Evolutionary conservation across 2,797 vertebrate genomes (phyloP).

Genomic region (Sus cebifrons): DNA sequence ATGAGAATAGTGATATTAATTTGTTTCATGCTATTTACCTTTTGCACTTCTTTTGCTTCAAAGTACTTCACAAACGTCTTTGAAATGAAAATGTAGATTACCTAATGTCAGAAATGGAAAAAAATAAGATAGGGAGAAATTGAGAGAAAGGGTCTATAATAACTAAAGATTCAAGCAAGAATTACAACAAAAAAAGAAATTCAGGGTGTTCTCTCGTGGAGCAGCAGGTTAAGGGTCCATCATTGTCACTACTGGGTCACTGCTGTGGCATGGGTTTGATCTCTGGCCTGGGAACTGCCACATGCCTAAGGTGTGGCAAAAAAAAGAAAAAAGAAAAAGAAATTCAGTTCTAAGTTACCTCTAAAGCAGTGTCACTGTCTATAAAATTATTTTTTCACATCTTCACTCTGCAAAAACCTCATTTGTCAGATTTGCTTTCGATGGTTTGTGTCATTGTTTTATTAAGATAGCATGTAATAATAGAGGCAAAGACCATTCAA

Average conservation of each 20-base stretch:
- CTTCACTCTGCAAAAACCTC: neutral
- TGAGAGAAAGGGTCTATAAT: neutral
- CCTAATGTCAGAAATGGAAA: neutral
- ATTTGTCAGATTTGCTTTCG: neutral
- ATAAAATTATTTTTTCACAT: neutral
- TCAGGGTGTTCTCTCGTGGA: neutral
- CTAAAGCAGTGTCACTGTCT: conserved; percentile 16
- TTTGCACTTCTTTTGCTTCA: conserved; percentile 29
- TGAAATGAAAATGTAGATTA: conserved; percentile 8
- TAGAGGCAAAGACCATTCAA: conserved; percentile 22
- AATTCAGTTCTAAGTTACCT: neutral
- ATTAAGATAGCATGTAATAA: conserved; percentile 9
- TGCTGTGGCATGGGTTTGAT: no score
- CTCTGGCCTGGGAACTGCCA: no score
- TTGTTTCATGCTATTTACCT: conserved; percentile 16
- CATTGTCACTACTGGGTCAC: no score
- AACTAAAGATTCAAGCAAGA: neutral
- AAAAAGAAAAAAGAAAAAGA: neutral
- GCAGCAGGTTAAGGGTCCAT: no score
- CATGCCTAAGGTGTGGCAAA: no score
- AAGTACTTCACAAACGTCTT: neutral
- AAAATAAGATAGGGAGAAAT: neutral
- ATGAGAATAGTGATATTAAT: neutral
- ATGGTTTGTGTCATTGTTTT: neutral
- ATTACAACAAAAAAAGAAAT: conserved; percentile 1